Evolutionary conservation across 2,888 invertebrate genomes (phyloP), one percentile per base, ranked within the genome.

Genomic region (Melangyna quadrimaculata): DNA sequence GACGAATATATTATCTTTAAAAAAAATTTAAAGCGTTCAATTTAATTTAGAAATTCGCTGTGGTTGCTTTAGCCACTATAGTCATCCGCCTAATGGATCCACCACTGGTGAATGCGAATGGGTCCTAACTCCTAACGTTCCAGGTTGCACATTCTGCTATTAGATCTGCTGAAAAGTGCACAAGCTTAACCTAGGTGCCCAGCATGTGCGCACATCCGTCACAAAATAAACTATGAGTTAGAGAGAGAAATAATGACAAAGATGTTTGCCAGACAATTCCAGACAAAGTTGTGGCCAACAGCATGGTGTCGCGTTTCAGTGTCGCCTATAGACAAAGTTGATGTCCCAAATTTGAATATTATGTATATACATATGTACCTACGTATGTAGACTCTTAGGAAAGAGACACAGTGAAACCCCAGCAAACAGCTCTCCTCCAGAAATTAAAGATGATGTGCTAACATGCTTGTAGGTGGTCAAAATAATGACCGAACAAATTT

Each of bases 401-500:
- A 37, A 45, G 7, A 40, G 19, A 35, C n/a, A 74, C 10, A 22
- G 8, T 32, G 19, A 48, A 35, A 67, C 19, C 32, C 10, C 43
- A 27, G 1, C 6, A 29, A n/a, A 43, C 12, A 35, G 43, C 17
- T 40, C 24, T 37, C 43, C 14, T 63, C 27, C 3, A 10, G n/a
- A 29, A 22, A 9, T 55, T 71, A 32, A 63, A 78, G 61, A 78
- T 71, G 61, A 78, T 71, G 70, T 78, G 78, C 70, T 71, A 78
- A 78, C 78, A 37, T 29, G 61, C 83, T 70, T 78, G 78, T 83
- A 78, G 78, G 83, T 83, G 83, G 83, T 65, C 78, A 48, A 17
- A 35, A 69, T 72, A 78, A 81, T 81, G 35, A 67, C 37, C 69
- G 5, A 53, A 78, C 72, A 72, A 67, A 59, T 77, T 71, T 71